A percentile compares a stretch with the other conserved stretches of the same genome.
Conservation (phyloP, 2,888 invertebrate genomes). For the Beris chalybata region DNA sequence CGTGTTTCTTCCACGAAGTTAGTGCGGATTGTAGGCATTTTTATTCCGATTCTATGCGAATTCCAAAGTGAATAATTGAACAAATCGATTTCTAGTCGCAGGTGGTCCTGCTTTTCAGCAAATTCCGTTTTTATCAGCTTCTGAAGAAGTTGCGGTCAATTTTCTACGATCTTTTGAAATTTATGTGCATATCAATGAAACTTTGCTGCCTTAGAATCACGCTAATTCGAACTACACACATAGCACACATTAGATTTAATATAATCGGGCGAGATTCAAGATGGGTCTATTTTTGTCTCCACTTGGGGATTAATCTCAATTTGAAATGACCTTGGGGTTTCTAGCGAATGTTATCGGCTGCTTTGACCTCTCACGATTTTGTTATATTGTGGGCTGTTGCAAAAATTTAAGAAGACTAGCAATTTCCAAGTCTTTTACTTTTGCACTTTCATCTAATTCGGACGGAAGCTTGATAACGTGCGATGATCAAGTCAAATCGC, state of each 20-base stretch:
- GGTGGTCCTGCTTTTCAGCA: conserved; percentile 24
- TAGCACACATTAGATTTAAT: conserved; percentile 1
- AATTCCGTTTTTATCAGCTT: conserved; percentile 4
- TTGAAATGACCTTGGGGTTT: conserved; percentile 30
- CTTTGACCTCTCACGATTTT: conserved; percentile 20
- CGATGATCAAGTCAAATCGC: conserved; percentile 7
- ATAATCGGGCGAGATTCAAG: not conserved
- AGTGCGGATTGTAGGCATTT: conserved; percentile 13
- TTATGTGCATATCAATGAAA: conserved; percentile 8
- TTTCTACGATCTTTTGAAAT: not conserved
- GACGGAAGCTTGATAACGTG: not conserved
- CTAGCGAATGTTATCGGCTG: conserved; percentile 25
- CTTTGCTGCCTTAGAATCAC: too few relatives aligned
- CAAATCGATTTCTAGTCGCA: conserved; percentile 25
- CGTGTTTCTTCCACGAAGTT: not conserved
- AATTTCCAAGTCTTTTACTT: conserved; percentile 1
- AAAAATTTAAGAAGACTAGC: not conserved
- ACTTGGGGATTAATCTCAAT: conserved; percentile 25
- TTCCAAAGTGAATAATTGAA: not conserved
- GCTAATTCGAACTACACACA: not conserved
- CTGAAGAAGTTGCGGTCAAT: not conserved
- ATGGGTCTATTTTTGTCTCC: conserved; percentile 20
- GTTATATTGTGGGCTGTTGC: conserved; percentile 10
- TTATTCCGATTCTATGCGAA: conserved; percentile 7
- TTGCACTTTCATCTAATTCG: conserved; percentile 27